Evolutionary conservation across 2,797 vertebrate genomes (phyloP), one percentile per base, ranked within the genome.

Genomic region (Galaxias olidus): DNA sequence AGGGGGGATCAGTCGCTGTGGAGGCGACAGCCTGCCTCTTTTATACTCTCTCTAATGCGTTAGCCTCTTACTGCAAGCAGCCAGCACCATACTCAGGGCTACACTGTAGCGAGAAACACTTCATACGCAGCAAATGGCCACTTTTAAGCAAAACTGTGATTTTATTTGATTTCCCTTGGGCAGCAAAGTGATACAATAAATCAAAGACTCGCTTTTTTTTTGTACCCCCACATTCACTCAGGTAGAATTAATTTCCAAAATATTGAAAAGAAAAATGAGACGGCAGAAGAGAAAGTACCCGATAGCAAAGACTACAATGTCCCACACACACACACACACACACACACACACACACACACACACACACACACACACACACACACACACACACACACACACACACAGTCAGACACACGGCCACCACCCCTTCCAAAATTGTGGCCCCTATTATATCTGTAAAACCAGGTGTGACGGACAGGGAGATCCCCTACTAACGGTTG

Each of bases 121-220:
- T 30, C 30, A 6, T 6, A 30, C 19, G 12, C 9, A 53, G n/a
- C 13, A 65, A 74, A 69, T 11, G 41, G 12, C 43, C 63, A 48
- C 11, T 67, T 69, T 58, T 58, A 19, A 65, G 20, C 61, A 48
- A 52, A 59, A 67, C 6, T 11, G 42, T 52, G 46, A 19, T 47
- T 60, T 58, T 41, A 69, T 69, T 65, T 69, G 58, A 65, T 69
- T 73, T 65, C 57, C 71, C 65, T 40, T 11, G 18, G 65, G 71
- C 50, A 64, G 20, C 61, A 60, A 20, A 44, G 41, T 61, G 18
- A 53, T 44, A 50, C 56, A 49, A 51, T 60, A 40, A 30, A 57
- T 65, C 57, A 69, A 50, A 51, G 12, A 9, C 58, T 48, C 46
- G 44, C 56, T 63, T 53, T 56, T 57, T 49, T 14, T n/a, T 15